A percentile compares a stretch with the other conserved stretches of the same genome.
phyloP scores from a whole-genome alignment of 2,113 vertebrate species.

The Synchiropus splendidus region DNA sequence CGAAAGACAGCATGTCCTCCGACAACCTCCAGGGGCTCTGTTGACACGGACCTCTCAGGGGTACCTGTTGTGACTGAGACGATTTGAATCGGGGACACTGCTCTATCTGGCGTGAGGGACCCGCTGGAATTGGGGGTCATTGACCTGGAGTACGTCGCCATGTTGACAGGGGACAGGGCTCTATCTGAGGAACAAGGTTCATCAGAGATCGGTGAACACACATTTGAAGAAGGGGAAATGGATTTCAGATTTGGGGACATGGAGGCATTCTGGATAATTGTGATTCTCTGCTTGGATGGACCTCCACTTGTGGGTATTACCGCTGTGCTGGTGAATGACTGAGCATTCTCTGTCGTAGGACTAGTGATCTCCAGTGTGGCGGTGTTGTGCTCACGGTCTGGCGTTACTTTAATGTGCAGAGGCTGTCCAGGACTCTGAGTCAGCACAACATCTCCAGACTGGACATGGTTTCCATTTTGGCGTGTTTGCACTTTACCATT shows the following conservation, averaged over 20 bases:
- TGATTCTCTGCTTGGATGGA: slow-evolving; percentile 89
- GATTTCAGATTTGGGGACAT: slow-evolving; percentile 74
- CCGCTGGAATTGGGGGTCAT: slow-evolving; percentile 83
- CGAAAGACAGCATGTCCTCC: slow-evolving; percentile 80
- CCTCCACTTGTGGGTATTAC: slow-evolving; percentile 87
- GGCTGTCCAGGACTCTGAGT: slow-evolving; percentile 89
- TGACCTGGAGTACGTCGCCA: slow-evolving; percentile 76
- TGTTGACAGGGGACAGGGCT: slow-evolving; percentile 72
- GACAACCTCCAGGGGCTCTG: slow-evolving; percentile 76
- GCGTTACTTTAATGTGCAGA: slow-evolving; percentile 93
- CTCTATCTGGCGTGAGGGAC: slow-evolving; percentile 82
- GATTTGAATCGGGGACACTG: slow-evolving; percentile 83
- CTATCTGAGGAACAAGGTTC: slow-evolving; percentile 72
- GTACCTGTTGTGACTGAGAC: slow-evolving; percentile 76
- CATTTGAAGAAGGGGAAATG: slow-evolving; percentile 72
- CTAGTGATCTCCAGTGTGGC: slow-evolving; percentile 91
- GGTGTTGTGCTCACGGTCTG: slow-evolving; percentile 84
- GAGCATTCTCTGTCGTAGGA: slow-evolving; percentile 76
- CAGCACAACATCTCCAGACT: slow-evolving; percentile 81
- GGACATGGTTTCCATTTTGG: slow-evolving; percentile 75
- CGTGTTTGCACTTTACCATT: slow-evolving; percentile 77
- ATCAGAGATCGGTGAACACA: slow-evolving; percentile 61
- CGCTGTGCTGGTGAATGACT: slow-evolving; percentile 89
- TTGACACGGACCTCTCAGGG: slow-evolving; percentile 72
- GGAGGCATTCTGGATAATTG: slow-evolving; percentile 86